phyloP scores from a whole-genome alignment of 2,797 vertebrate species.

The Enoplosus armatus region DNA sequence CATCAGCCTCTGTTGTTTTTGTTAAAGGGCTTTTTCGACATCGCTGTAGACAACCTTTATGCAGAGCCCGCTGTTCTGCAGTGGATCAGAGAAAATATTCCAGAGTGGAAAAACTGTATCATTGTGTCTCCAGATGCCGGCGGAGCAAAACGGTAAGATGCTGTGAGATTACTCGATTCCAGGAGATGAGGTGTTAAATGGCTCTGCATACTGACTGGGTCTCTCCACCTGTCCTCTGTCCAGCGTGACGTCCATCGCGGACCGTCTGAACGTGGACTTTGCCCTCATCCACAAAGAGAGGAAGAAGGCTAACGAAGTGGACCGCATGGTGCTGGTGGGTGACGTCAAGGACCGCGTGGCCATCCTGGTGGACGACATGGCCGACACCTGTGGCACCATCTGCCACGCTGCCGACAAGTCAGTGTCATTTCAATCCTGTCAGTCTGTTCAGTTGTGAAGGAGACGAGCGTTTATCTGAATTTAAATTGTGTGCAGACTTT shows the following conservation, averaged over 20 bases:
- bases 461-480: not conserved
- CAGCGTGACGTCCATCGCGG: slow-evolving; percentile 97
- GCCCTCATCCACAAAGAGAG: slow-evolving; percentile 97
- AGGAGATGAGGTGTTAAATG: not conserved
- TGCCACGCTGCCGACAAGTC: slow-evolving; percentile 96
- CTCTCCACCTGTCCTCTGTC: not conserved
- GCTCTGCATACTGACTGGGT: not conserved
- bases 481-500: not conserved
- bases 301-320: slow-evolving; percentile 96
- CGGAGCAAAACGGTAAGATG: slow-evolving; percentile 92
- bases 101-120: slow-evolving; percentile 93
- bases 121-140: slow-evolving; percentile 96
- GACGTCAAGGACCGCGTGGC: slow-evolving; percentile 95
- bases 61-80: slow-evolving; percentile 95
- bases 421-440: slow-evolving; percentile 33
- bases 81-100: slow-evolving; percentile 95
- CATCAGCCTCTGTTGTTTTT: no score
- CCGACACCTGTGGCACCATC: slow-evolving; percentile 96
- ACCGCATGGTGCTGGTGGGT: slow-evolving; percentile 96
- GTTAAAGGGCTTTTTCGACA: slow-evolving; percentile 94
- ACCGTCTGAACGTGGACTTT: slow-evolving; percentile 95
- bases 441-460: not conserved
- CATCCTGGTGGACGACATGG: slow-evolving; percentile 97
- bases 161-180: not conserved
- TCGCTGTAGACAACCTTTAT: slow-evolving; percentile 96